These are phyloP conservation scores for Lycocorax pyrrhopterus DNA, from an alignment of 2,113 vertebrate genomes.

Conservation along the genomic window DNA sequence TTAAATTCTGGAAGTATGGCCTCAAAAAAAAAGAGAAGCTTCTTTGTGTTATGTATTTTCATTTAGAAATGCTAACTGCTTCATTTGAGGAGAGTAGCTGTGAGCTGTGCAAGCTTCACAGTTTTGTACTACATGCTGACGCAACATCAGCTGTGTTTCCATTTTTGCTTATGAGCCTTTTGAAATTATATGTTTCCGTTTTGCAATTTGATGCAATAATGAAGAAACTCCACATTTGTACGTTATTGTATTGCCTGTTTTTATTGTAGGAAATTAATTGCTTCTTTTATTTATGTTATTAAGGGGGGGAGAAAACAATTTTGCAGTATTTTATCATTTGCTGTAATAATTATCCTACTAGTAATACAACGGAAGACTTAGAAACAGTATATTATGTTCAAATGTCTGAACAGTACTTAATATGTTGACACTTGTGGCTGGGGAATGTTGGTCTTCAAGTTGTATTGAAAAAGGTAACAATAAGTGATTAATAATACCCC, in stretches of 20 bases:
- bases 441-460: slow-evolving; percentile 69
- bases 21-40: background rate
- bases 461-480: slow-evolving; percentile 71
- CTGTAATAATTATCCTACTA: slow-evolving; percentile 79
- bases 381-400: slow-evolving; percentile 57
- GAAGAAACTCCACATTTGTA: slow-evolving; percentile 80
- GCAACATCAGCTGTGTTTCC: slow-evolving; percentile 83
- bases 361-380: slow-evolving; percentile 64
- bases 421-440: slow-evolving; percentile 57
- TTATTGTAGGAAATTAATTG: slow-evolving; percentile 84
- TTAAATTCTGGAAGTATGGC: background rate
- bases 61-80: slow-evolving; percentile 43
- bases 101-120: slow-evolving; percentile 48
- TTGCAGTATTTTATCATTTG: slow-evolving; percentile 76
- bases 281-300: slow-evolving; percentile 82
- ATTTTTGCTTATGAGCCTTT: slow-evolving; percentile 81
- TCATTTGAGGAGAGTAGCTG: slow-evolving; percentile 52
- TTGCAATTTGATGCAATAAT: slow-evolving; percentile 83
- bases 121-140: slow-evolving; percentile 71
- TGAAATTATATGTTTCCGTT: slow-evolving; percentile 84
- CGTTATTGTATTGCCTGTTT: slow-evolving; percentile 83
- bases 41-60: background rate
- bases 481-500: slow-evolving; percentile 78
- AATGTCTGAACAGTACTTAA: slow-evolving; percentile 52
- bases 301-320: slow-evolving; percentile 73